Percentiles rank a stretch among this genome's conserved stretches.
These are phyloP conservation scores for Scartelaos histophorus DNA, from an alignment of 2,113 vertebrate species.

Conservation along the genomic window DNA sequence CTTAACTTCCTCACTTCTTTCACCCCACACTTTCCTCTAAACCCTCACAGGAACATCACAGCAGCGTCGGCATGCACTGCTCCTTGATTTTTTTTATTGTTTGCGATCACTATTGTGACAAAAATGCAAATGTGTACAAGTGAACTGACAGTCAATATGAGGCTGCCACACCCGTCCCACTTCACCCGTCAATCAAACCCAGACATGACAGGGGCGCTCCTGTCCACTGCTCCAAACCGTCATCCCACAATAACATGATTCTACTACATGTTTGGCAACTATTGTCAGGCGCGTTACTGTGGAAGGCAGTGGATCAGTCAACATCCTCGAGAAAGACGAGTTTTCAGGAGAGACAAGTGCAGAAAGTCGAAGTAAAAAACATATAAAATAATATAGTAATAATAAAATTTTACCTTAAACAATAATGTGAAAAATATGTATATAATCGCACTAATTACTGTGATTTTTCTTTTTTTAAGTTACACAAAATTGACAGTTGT, in stretches of 20 bases:
- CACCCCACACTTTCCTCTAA: not conserved
- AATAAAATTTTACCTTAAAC: no score
- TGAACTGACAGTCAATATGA: slow-evolving; percentile 4
- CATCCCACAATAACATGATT: not conserved
- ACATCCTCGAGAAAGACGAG: not conserved
- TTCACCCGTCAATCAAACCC: slow-evolving; percentile 14
- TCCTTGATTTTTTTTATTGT: not conserved
- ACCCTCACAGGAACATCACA: not conserved
- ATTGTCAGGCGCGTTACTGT: not conserved
- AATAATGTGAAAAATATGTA: no score
- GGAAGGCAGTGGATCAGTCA: not conserved
- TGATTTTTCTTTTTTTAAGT: no score
- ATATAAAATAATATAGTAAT: no score
- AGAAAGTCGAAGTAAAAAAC: no score
- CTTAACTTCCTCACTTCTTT: not conserved
- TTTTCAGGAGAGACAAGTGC: not conserved
- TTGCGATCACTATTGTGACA: not conserved
- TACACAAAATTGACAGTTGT: no score
- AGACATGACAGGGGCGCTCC: not conserved
- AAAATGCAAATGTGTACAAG: slow-evolving; percentile 17
- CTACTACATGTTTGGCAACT: not conserved
- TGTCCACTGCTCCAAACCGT: not conserved
- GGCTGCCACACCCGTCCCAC: slow-evolving; percentile 16
- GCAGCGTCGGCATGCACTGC: not conserved
- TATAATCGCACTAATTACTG: no score